Percentiles rank a stretch among this genome's conserved stretches.
These are phyloP conservation scores for Habropoda laboriosa DNA, from an alignment of 1,140 invertebrate species.

Conservation along the genomic window DNA sequence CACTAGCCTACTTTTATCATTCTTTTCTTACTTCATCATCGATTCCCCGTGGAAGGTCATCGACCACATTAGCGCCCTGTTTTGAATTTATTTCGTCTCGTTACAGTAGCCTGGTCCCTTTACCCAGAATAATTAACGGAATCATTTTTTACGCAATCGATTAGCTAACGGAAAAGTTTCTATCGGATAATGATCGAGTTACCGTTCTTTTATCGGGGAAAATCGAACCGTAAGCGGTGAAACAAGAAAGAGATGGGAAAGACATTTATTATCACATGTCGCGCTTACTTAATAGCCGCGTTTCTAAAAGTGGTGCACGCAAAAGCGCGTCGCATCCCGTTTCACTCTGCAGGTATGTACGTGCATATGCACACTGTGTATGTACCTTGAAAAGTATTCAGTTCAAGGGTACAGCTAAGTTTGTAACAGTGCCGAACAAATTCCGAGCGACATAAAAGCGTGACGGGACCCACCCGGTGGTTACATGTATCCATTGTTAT, in stretches of 20 bases:
- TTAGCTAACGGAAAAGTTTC: neutral
- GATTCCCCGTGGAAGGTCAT: slow-evolving; percentile 26
- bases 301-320: slow-evolving; percentile 57
- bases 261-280: slow-evolving; percentile 59
- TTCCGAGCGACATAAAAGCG: slow-evolving; percentile 56
- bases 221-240: too few relatives aligned
- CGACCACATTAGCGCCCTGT: slow-evolving; percentile 28
- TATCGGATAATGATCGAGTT: neutral
- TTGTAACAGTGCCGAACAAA: slow-evolving; percentile 65
- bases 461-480: slow-evolving; percentile 21
- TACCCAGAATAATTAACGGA: neutral
- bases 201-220: too few relatives aligned
- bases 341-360: slow-evolving; percentile 46
- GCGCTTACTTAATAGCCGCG: slow-evolving; percentile 42
- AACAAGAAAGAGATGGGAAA: too few relatives aligned
- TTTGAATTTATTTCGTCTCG: neutral
- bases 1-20: slow-evolving; percentile 60
- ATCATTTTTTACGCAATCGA: slow-evolving; percentile 1
- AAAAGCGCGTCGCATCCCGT: slow-evolving; percentile 57
- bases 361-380: slow-evolving; percentile 42
- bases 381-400: slow-evolving; percentile 70
- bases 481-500: slow-evolving; percentile 9
- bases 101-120: neutral
- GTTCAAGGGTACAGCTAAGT: slow-evolving; percentile 71
- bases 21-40: slow-evolving; percentile 43